Percentiles rank a stretch among this genome's conserved stretches.
Conservation (phyloP, 2,888 invertebrate genomes). For the Hemistola chrysoprasaria region DNA sequence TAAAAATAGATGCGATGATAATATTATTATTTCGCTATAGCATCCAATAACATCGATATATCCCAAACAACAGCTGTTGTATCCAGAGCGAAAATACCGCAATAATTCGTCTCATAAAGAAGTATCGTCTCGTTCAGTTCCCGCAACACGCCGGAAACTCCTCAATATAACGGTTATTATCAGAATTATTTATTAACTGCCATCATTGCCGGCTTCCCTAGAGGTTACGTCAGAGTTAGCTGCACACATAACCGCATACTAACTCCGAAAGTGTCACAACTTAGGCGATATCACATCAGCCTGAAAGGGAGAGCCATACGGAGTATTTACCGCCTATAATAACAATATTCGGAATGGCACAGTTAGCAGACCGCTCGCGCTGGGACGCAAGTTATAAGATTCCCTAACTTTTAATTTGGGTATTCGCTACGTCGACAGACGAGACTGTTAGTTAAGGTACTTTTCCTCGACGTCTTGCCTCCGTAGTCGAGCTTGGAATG, state of each 20-base stretch:
- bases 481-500: no score
- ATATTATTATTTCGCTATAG: no score
- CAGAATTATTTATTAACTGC: constrained; percentile 18
- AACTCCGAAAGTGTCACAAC: constrained; percentile 26
- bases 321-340: constrained; percentile 27
- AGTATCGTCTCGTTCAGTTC: not conserved
- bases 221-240: constrained; percentile 5
- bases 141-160: constrained; percentile 11
- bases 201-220: constrained; percentile 11
- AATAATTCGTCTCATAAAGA: constrained; percentile 5
- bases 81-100: constrained; percentile 5
- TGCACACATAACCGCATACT: constrained; percentile 17
- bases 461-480: no score
- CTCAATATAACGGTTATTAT: constrained; percentile 15
- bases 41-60: no score
- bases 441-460: constrained; percentile 10
- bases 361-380: constrained; percentile 9
- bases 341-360: constrained; percentile 26
- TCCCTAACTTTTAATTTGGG: constrained; percentile 16
- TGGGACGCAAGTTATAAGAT: constrained; percentile 16
- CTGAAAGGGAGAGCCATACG: constrained; percentile 21
- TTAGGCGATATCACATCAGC: constrained; percentile 23
- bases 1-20: no score
- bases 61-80: no score
- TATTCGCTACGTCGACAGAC: constrained; percentile 9